A percentile compares a stretch with the other conserved stretches of the same genome.
Evolutionary conservation across 2,797 vertebrate species (phyloP).

Genomic region (Poeciliopsis paucimaculata): DNA sequence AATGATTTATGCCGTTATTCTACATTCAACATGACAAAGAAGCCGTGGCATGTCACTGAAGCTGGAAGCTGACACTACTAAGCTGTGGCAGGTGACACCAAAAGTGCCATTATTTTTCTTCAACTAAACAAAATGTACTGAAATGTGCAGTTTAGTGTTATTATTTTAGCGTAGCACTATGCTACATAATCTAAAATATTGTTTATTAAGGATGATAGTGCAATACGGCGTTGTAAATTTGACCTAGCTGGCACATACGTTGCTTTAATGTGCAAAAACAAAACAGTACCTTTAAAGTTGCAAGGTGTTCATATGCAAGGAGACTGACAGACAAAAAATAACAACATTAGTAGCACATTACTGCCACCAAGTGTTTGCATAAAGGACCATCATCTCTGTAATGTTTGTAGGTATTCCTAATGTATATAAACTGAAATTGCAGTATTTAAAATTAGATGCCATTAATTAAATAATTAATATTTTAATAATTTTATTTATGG

Average conservation of each 20-base stretch:
- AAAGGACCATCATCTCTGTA: background rate
- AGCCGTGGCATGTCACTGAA: too few relatives aligned
- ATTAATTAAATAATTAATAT: background rate
- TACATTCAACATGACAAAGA: too few relatives aligned
- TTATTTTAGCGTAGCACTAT: background rate
- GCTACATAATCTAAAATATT: background rate
- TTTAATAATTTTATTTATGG: too few relatives aligned
- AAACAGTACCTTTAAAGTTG: background rate
- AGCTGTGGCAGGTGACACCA: too few relatives aligned
- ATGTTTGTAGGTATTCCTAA: background rate
- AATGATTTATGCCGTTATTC: too few relatives aligned
- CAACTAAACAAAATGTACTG: background rate
- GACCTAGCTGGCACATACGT: background rate
- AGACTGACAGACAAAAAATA: background rate
- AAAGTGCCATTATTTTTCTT: background rate
- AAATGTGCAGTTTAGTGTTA: background rate
- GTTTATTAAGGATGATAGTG: background rate
- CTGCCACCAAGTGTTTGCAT: slow-evolving; percentile 56
- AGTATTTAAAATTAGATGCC: background rate
- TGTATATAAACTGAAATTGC: background rate
- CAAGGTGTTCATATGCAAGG: background rate
- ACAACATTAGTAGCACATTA: slow-evolving; percentile 14
- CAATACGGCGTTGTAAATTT: background rate
- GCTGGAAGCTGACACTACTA: too few relatives aligned
- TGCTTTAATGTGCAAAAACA: background rate